These are phyloP conservation scores for Leptogaster cylindrica DNA, from an alignment of 2,888 invertebrate genomes.

Conservation along the genomic window DNA sequence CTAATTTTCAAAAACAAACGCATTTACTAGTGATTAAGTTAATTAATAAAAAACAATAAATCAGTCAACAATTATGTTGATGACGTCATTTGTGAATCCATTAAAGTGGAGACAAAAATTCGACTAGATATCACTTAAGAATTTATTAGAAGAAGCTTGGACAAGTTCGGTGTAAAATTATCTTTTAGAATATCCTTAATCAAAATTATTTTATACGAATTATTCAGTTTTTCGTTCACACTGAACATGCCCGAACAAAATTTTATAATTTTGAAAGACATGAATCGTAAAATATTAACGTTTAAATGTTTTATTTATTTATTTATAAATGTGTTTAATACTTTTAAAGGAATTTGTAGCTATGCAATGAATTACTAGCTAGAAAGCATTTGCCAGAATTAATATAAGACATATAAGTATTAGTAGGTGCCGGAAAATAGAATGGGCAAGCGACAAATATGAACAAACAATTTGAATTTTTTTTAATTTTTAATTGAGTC, in stretches of 20 bases:
- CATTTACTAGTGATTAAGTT: constrained; percentile 26
- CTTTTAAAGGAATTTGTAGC: constrained; percentile 8
- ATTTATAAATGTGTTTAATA: constrained; percentile 31
- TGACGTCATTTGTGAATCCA: constrained; percentile 6
- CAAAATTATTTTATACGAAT: too few species aligned
- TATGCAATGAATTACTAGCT: neutral
- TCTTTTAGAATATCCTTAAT: neutral
- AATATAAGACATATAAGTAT: constrained; percentile 16
- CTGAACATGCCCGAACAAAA: constrained; percentile 32
- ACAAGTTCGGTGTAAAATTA: constrained; percentile 16
- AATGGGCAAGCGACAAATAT: too few species aligned
- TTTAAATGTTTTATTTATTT: constrained; percentile 39
- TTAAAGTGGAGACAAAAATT: too few species aligned
- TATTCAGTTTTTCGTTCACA: neutral
- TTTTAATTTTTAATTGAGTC: constrained; percentile 10
- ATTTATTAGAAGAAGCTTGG: constrained; percentile 15
- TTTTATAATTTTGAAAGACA: neutral
- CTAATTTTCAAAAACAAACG: constrained; percentile 21
- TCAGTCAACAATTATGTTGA: constrained; percentile 25
- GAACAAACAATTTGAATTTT: neutral
- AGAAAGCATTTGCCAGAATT: constrained; percentile 20
- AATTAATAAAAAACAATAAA: constrained; percentile 4
- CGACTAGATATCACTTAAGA: constrained; percentile 3
- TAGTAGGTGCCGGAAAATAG: constrained; percentile 29
- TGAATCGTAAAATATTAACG: constrained; percentile 23